Evolutionary conservation across 2,888 invertebrate genomes (phyloP), one percentile per base, ranked within the genome.

Genomic region (Heliconius erato): DNA sequence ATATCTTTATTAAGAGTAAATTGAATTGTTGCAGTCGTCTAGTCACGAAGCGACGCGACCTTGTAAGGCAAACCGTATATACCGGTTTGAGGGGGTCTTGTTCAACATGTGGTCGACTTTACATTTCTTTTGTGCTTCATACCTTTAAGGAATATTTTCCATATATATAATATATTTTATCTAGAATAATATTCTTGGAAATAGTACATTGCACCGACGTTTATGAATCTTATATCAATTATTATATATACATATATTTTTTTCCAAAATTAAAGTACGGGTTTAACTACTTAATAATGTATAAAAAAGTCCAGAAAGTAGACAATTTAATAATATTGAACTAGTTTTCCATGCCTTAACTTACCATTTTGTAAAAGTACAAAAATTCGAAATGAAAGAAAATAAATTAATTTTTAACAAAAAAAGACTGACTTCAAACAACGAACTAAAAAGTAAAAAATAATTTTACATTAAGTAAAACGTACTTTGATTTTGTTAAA

Each of bases 41-140:
- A 83, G 85, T 89, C 90, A 89, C 90, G 91, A 90, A 87, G 87
- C 87, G 84, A 86, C 59, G 82, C 90, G 92, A 90, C 92, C 92
- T 92, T 92, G 91, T 89, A 88, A 90, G 91, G 89, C 87, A 83
- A 90, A 74, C 85, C 84, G 78, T 76, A 71, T 80, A 82, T 85
- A 87, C 88, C 88, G 87, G 87, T 87, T 85, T 82, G 80, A 83
- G 86, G 85, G 85, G 85, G 85, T 84, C 84, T 83, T 80, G 82
- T 84, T 83, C 74, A 65, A 79, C 84, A 74, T 77, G 16, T 65
- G 68, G 71, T 44, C 63, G 59, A 71, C n/a, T 65, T 12, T 5
- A 59, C 40, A 44, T 63, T 77, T 71, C 67, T 69, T 63, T 76
- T 44, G 69, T 49, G 69, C 63, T 69, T 44, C 71, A 59, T 71